Percentiles rank a stretch among this genome's conserved stretches.
These are phyloP conservation scores for Trypoxylon attenuatum DNA, from an alignment of 2,888 invertebrate species.

Conservation along the genomic window DNA sequence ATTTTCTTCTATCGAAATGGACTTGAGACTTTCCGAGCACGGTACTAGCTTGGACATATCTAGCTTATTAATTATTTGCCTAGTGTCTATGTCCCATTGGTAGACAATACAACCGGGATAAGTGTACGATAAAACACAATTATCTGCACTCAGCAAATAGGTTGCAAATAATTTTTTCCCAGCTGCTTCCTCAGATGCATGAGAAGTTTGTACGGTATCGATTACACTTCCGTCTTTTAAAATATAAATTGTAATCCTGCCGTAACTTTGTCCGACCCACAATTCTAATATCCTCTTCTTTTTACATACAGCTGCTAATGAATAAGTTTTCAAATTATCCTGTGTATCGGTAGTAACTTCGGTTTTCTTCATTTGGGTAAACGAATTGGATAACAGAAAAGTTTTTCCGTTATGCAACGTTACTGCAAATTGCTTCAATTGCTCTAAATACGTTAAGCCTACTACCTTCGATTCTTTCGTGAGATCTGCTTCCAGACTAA, in stretches of 20 bases:
- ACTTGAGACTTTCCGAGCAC: slow-evolving; percentile 93
- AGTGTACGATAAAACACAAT: slow-evolving; percentile 86
- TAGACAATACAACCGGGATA: slow-evolving; percentile 92
- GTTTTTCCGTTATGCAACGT: slow-evolving; percentile 85
- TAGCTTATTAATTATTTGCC: slow-evolving; percentile 84
- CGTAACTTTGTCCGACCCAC: slow-evolving; percentile 92
- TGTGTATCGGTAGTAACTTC: slow-evolving; percentile 69
- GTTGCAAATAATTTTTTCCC: slow-evolving; percentile 82
- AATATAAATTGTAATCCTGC: slow-evolving; percentile 86
- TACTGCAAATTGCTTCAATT: slow-evolving; percentile 85
- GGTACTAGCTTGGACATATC: slow-evolving; percentile 95
- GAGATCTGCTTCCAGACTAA: slow-evolving; percentile 80
- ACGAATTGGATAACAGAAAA: slow-evolving; percentile 66
- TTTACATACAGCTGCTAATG: slow-evolving; percentile 66
- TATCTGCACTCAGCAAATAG: slow-evolving; percentile 80
- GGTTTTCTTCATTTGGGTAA: slow-evolving; percentile 68
- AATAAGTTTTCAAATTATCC: slow-evolving; percentile 66
- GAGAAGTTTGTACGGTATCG: slow-evolving; percentile 82
- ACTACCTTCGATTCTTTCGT: slow-evolving; percentile 80
- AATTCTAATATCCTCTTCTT: slow-evolving; percentile 79
- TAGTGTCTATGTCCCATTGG: slow-evolving; percentile 86
- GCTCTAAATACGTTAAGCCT: slow-evolving; percentile 81
- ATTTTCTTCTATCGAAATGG: slow-evolving; percentile 92
- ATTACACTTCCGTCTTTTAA: slow-evolving; percentile 77
- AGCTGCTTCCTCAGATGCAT: slow-evolving; percentile 77